A percentile compares a stretch with the other conserved stretches of the same genome.
Evolutionary conservation across 1,140 invertebrate species (phyloP).

Genomic region (Sipha flava): DNA sequence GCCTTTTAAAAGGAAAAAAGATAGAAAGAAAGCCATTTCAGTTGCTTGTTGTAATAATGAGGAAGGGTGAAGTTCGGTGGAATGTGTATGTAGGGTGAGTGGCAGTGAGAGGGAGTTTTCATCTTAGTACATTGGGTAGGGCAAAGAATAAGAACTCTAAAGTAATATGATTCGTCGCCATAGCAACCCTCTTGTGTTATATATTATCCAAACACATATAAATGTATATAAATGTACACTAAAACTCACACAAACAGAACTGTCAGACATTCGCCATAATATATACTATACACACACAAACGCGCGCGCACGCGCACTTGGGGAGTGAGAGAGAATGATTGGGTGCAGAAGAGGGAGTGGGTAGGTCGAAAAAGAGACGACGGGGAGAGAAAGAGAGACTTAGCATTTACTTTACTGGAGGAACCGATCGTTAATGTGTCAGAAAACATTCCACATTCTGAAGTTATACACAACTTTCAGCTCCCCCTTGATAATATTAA

Average conservation of each 20-base stretch:
- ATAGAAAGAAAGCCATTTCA: constrained; percentile 30
- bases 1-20: constrained; percentile 31
- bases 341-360: background rate
- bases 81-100: background rate
- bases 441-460: constrained; percentile 32
- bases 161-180: constrained; percentile 31
- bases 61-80: background rate
- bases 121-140: constrained; percentile 21
- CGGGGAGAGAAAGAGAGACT: constrained; percentile 10
- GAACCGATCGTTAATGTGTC: constrained; percentile 33
- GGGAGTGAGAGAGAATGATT: background rate
- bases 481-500: constrained; percentile 28
- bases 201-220: constrained; percentile 32
- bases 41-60: constrained; percentile 14
- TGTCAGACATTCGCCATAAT: constrained; percentile 30
- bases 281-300: constrained; percentile 17
- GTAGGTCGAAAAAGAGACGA: background rate
- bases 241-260: constrained; percentile 22
- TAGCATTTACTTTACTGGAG: constrained; percentile 31
- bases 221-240: constrained; percentile 21
- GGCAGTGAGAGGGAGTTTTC: constrained; percentile 1
- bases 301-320: background rate
- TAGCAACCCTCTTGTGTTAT: constrained; percentile 30
- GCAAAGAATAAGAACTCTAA: constrained; percentile 30
- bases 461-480: constrained; percentile 29